Evolutionary conservation across 2,888 invertebrate species (phyloP).

Genomic region (Leptinotarsa peninsularis): DNA sequence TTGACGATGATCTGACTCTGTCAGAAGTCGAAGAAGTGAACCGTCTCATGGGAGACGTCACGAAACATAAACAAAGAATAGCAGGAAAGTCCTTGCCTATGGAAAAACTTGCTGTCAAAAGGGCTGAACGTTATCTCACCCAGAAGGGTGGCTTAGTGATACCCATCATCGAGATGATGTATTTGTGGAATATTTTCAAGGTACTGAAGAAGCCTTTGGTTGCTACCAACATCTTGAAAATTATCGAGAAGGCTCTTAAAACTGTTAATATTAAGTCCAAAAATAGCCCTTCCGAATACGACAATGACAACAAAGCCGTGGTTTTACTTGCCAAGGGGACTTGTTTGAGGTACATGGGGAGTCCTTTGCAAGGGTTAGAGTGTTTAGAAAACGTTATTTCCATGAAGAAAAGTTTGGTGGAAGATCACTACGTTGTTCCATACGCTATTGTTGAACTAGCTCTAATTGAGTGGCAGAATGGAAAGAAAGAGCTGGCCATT

Average conservation of each 20-base stretch:
- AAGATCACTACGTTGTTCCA: slow-evolving; percentile 87
- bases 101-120: slow-evolving; percentile 95
- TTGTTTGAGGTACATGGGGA: slow-evolving; percentile 82
- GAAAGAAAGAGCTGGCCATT: slow-evolving; percentile 76
- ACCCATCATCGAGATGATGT: slow-evolving; percentile 89
- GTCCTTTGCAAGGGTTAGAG: slow-evolving; percentile 82
- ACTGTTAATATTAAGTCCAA: slow-evolving; percentile 56
- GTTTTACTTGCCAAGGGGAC: slow-evolving; percentile 85
- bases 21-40: slow-evolving; percentile 71
- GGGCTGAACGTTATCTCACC: slow-evolving; percentile 81
- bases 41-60: slow-evolving; percentile 81
- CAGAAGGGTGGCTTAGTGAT: slow-evolving; percentile 81
- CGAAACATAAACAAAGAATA: slow-evolving; percentile 86
- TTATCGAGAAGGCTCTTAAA: slow-evolving; percentile 70
- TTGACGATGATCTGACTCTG: slow-evolving; percentile 68
- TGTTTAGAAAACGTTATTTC: slow-evolving; percentile 74
- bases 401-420: slow-evolving; percentile 79
- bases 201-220: slow-evolving; percentile 78
- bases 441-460: slow-evolving; percentile 91
- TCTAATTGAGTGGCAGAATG: slow-evolving; percentile 79
- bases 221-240: slow-evolving; percentile 73
- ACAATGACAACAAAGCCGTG: slow-evolving; percentile 80
- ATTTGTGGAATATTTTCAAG: slow-evolving; percentile 92
- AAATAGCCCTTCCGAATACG: slow-evolving; percentile 66
- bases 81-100: slow-evolving; percentile 97